Evolutionary conservation across 1,140 invertebrate species (phyloP).

Genomic region (Trachymyrmex septentrionalis): DNA sequence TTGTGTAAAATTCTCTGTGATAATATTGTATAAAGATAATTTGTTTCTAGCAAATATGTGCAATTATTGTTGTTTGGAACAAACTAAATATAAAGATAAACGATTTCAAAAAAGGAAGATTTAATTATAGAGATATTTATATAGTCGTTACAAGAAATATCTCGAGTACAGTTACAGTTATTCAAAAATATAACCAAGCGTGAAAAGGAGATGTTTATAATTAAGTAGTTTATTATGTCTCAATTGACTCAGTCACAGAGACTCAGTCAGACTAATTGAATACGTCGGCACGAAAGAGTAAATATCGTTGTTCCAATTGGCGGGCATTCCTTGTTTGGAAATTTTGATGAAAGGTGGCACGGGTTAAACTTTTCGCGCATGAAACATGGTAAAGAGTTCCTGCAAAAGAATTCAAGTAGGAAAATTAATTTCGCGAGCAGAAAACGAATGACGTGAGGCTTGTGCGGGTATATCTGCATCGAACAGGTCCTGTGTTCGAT

Average conservation of each 20-base stretch:
- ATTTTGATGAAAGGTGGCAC: slow-evolving; percentile 28
- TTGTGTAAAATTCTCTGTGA: neutral
- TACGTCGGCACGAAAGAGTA: slow-evolving; percentile 39
- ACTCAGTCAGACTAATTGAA: slow-evolving; percentile 14
- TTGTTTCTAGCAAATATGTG: neutral
- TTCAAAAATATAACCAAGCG: neutral
- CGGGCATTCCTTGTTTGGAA: slow-evolving; percentile 7
- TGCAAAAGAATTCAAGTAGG: slow-evolving; percentile 25
- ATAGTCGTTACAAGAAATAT: neutral
- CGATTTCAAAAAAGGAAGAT: neutral
- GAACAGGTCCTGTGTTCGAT: neutral
- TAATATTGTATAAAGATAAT: neutral
- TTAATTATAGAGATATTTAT: neutral
- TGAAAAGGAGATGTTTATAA: neutral
- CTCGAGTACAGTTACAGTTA: neutral
- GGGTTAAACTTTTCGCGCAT: slow-evolving; percentile 28
- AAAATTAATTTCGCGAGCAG: slow-evolving; percentile 52
- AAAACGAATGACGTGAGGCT: slow-evolving; percentile 7
- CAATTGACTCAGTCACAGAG: neutral
- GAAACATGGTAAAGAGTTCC: slow-evolving; percentile 29
- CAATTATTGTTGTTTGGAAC: neutral
- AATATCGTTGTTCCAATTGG: slow-evolving; percentile 44
- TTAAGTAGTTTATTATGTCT: neutral
- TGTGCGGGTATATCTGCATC: neutral
- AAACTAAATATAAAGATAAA: neutral